These are phyloP conservation scores for Coenonympha arcania DNA, from an alignment of 2,888 invertebrate species.

Conservation along the genomic window DNA sequence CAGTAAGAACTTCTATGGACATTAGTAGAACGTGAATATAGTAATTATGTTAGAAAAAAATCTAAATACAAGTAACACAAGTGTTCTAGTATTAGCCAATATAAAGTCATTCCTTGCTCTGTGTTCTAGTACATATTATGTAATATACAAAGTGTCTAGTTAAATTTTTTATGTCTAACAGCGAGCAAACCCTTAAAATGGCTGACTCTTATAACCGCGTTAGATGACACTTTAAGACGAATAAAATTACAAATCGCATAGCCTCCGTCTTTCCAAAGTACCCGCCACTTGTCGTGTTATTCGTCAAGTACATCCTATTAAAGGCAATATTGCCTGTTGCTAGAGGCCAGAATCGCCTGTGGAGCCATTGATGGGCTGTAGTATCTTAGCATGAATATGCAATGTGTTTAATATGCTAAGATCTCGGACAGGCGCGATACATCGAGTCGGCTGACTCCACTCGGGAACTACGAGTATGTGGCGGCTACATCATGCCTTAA, in stretches of 20 bases:
- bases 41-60: too few relatives aligned
- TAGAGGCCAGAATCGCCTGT: slow-evolving; percentile 14
- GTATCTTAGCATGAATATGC: slow-evolving; percentile 27
- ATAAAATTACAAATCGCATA: slow-evolving; percentile 5
- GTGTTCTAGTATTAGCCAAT: too few relatives aligned
- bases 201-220: background rate
- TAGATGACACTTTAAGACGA: background rate
- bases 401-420: slow-evolving; percentile 28
- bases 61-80: too few relatives aligned
- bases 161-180: too few relatives aligned
- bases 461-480: slow-evolving; percentile 4
- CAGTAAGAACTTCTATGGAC: too few relatives aligned
- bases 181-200: background rate
- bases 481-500: too few relatives aligned
- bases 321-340: background rate
- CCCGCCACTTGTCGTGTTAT: background rate
- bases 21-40: too few relatives aligned
- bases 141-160: too few relatives aligned
- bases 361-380: slow-evolving; percentile 8
- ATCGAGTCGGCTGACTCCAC: slow-evolving; percentile 10
- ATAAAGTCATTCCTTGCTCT: too few relatives aligned
- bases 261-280: background rate
- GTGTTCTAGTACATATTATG: too few relatives aligned
- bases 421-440: slow-evolving; percentile 25
- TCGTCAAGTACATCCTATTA: background rate